Evolutionary conservation across 2,113 vertebrate genomes (phyloP).

Genomic region (Conger conger): DNA sequence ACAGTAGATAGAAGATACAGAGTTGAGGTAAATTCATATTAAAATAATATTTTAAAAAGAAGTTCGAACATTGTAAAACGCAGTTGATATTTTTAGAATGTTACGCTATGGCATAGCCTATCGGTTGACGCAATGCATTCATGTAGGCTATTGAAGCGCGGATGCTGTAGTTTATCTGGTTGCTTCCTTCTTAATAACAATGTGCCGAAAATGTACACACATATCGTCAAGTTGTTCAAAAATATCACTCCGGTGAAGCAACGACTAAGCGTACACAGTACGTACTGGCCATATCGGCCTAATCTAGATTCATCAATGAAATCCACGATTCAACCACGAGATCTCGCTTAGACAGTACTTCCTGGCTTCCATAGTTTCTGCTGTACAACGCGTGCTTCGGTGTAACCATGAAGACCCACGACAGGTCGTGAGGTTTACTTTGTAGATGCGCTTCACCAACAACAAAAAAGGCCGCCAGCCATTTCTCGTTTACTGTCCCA

Average conservation of each 20-base stretch:
- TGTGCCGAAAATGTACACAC: background rate
- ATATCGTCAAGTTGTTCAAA: background rate
- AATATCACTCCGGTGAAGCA: background rate
- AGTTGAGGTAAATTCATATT: background rate
- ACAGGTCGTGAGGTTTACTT: constrained; percentile 31
- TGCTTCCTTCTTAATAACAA: background rate
- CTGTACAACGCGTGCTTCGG: background rate
- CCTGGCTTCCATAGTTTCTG: constrained; percentile 17
- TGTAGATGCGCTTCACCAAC: background rate
- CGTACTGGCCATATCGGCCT: background rate
- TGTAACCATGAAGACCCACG: constrained; percentile 29
- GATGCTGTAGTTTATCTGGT: background rate
- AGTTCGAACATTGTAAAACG: background rate
- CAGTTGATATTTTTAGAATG: constrained; percentile 1
- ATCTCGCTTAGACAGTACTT: constrained; percentile 13
- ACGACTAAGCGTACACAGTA: background rate
- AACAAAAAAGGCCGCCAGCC: background rate
- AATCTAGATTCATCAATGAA: background rate
- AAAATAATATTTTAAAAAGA: background rate
- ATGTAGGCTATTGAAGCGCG: background rate
- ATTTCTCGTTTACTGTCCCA: background rate
- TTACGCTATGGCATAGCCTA: background rate
- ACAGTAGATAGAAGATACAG: background rate
- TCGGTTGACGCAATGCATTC: background rate
- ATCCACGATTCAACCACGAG: background rate